A percentile compares a stretch with the other conserved stretches of the same genome.
These are phyloP conservation scores for Caloenas nicobarica DNA, from an alignment of 2,113 vertebrate species.

Conservation along the genomic window DNA sequence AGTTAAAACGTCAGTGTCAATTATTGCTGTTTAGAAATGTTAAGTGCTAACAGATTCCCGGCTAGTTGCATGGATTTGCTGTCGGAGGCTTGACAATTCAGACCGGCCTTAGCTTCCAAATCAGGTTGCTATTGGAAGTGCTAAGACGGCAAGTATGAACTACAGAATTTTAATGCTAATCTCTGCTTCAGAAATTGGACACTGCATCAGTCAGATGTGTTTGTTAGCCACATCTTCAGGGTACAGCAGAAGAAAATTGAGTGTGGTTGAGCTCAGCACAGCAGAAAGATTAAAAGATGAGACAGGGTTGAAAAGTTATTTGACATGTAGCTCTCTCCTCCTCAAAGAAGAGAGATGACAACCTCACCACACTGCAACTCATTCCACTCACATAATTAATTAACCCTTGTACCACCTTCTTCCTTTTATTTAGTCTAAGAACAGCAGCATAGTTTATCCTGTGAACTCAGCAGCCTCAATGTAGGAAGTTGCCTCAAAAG, in stretches of 20 bases:
- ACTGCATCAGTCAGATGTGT: not conserved
- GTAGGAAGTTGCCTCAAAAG: not conserved
- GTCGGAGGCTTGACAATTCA: conserved; percentile 39
- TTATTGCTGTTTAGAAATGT: conserved; percentile 13
- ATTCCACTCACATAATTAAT: not conserved
- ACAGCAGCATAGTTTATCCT: not conserved
- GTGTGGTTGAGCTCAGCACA: not conserved
- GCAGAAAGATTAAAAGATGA: conserved; percentile 11
- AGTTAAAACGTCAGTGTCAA: conserved; percentile 41
- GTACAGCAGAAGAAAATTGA: not conserved
- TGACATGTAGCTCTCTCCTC: not conserved
- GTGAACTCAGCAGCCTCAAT: not conserved
- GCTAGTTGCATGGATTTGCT: conserved; percentile 41
- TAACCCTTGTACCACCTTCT: not conserved
- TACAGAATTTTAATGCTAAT: conserved; percentile 15
- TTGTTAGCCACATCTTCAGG: not conserved
- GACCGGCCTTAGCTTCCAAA: conserved; percentile 19
- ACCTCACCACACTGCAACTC: not conserved
- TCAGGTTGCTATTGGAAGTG: not conserved
- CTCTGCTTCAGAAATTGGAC: conserved; percentile 10
- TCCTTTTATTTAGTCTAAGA: not conserved
- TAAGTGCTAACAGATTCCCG: not conserved
- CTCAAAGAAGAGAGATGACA: not conserved
- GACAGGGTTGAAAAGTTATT: not conserved
- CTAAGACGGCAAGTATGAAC: not conserved